Base-by-base conservation (phyloP, 2,113 vertebrate species). In the Polypterus senegalus region DNA sequence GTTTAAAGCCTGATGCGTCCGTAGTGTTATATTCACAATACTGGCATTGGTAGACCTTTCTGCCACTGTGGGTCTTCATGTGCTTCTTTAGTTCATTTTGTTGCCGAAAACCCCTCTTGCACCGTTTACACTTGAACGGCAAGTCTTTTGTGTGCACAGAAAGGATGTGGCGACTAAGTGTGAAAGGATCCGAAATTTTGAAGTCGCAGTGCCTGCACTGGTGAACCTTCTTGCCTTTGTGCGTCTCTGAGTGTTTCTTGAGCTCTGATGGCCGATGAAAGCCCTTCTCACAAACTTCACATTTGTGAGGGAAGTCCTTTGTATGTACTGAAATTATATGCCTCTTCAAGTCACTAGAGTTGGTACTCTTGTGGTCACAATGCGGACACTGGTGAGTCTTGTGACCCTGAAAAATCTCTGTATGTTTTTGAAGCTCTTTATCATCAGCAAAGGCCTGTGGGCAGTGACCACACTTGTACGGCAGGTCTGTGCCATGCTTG, bases 351-450 rank as follows among this genome's bases (percentile, higher is more conserved):
- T 99, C 96, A 58, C 93, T 97, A 54, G 96, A 97, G 73, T 99
- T 99, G 81, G 94, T 98, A 85, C 96, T 99, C 83, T 98, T 99
- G 77, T 99, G 96, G 73, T 99, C 96, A 78, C 96, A 99, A 57
- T 99, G 96, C 9, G 94, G 91, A 73, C 94, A 99, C 81, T 95
- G 96, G 59, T 98, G 96, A 71, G 92, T 94, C 83, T 96, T 98
- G 79, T 98, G 96, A 74, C 94, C 96, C 80, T 98, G 96, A 71
- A 97, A 94, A 53, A 94, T 83, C 67, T 98, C 94, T 9, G 84
- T 83, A 76, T 98, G 96, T 68, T 88, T 86, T 58, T 91, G 91
- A 70, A 98, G 90, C 72, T 99, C 96, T 62, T 89, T 89, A 51
- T 96, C 93, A 1, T 98, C 93, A 3, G 89, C 74, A 46, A 97